Percentiles rank a stretch among this genome's conserved stretches.
phyloP scores from a whole-genome alignment of 2,113 vertebrate species.

The Glaucidium brasilianum region DNA sequence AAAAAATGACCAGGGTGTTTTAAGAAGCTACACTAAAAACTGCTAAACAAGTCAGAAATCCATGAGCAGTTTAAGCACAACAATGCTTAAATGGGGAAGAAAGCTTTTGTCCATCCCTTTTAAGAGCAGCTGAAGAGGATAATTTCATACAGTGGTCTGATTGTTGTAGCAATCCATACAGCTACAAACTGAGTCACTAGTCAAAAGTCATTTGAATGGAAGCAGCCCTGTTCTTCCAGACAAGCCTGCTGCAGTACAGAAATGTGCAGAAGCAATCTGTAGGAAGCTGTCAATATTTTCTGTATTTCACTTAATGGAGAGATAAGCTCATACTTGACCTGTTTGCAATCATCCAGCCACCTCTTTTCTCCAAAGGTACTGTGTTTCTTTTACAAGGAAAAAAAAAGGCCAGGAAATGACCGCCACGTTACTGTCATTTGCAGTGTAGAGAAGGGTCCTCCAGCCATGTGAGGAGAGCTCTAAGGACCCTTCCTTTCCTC shows the following conservation, averaged over 20 bases:
- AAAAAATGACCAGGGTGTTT: background rate
- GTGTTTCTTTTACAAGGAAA: background rate
- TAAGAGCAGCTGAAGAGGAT: background rate
- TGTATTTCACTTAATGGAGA: background rate
- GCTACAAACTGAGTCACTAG: background rate
- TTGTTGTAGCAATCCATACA: background rate
- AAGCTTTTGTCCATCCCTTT: background rate
- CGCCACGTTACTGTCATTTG: fast-evolving
- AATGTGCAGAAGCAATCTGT: background rate
- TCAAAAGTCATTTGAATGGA: background rate
- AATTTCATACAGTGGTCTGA: background rate
- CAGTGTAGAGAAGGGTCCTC: background rate
- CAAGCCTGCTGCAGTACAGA: background rate
- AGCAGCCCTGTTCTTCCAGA: background rate
- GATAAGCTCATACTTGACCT: background rate
- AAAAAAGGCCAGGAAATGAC: background rate
- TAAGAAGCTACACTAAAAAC: background rate
- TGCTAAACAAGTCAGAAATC: background rate
- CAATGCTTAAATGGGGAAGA: background rate
- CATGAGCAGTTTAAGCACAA: background rate
- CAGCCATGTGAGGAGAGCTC: background rate
- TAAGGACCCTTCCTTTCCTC: background rate
- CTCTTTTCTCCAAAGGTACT: background rate
- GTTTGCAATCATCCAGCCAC: background rate
- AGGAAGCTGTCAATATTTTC: background rate